Evolutionary conservation across 1,140 invertebrate species (phyloP), one percentile per base, ranked within the genome.

Genomic region (Drosophila littoralis): DNA sequence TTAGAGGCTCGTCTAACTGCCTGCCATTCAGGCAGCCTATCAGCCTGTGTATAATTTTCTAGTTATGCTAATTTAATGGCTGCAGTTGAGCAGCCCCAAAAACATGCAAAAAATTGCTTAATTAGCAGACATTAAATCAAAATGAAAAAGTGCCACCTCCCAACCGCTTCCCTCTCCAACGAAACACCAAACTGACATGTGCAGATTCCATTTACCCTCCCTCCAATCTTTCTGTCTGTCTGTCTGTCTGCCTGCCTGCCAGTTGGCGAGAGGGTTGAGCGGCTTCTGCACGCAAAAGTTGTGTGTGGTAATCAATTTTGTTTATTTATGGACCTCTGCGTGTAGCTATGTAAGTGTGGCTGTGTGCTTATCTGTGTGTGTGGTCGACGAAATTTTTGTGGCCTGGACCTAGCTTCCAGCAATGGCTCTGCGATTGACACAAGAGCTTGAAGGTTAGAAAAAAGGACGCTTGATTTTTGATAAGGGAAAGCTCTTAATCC

Each of bases 111-210:
- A 79, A 82, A 82, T 77, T 77, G 63, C 80, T 80, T 88, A 88
- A 88, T 88, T 88, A 88, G 84, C 84, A 82, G 77, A 70, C 84
- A 88, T 88, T 88, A 89, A 88, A 88, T 88, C 84, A 89, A 79
- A 88, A 84, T 80, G 84, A 89, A 86, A 85, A 85, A 76, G 57
- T 61, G 59, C 48, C 54, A 7, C 22, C 40, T 9, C 35, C 48
- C n/a, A 28, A 9, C 7, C 33, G 12, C 7, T 9, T 48, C 38
- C 32, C 50, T 66, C 22, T 17, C 15, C 63, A 69, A 71, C 64
- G 43, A 17, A 69, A 12, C 50, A 35, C 57, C 52, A 36, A 81
- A 73, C 82, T 88, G 84, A 88, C 84, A 88, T 84, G 84, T 83
- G 77, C 84, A 88, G 84, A 75, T 70, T 73, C 57, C 68, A 51